These are phyloP conservation scores for Zosterops japonicus DNA, from an alignment of 2,113 vertebrate genomes.

Conservation along the genomic window DNA sequence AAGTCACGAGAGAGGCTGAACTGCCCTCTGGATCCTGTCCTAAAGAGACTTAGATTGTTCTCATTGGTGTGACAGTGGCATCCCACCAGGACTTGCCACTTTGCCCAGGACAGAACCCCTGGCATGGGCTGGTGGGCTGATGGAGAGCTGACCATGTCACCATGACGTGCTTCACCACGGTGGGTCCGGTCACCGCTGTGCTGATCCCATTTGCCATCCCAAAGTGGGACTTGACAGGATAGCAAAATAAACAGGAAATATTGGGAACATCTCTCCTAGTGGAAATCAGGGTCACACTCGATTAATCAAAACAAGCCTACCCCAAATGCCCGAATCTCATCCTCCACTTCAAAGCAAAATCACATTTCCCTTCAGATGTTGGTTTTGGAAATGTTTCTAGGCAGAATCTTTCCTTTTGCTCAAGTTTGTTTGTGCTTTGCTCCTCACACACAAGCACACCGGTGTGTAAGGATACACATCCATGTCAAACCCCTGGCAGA, in stretches of 20 bases:
- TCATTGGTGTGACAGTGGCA: background rate
- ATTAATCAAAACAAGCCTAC: background rate
- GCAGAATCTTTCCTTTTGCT: background rate
- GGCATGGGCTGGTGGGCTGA: background rate
- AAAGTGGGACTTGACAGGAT: background rate
- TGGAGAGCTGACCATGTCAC: background rate
- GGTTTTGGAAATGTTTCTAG: background rate
- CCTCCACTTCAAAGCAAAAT: background rate
- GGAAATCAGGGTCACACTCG: background rate
- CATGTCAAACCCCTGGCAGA: accelerated
- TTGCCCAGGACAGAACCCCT: background rate
- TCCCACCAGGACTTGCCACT: background rate
- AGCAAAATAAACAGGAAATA: background rate
- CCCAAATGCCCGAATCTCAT: background rate
- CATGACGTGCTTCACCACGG: accelerated
- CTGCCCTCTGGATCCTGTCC: background rate
- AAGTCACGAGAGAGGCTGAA: background rate
- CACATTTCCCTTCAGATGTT: background rate
- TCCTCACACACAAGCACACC: background rate
- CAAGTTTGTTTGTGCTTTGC: background rate
- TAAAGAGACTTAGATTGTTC: background rate
- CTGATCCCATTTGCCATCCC: background rate
- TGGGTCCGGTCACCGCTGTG: accelerated
- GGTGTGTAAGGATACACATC: background rate
- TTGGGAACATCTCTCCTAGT: background rate